Evolutionary conservation across 2,113 vertebrate species (phyloP), one percentile per base, ranked within the genome.

Genomic region (Ammospiza caudacuta): DNA sequence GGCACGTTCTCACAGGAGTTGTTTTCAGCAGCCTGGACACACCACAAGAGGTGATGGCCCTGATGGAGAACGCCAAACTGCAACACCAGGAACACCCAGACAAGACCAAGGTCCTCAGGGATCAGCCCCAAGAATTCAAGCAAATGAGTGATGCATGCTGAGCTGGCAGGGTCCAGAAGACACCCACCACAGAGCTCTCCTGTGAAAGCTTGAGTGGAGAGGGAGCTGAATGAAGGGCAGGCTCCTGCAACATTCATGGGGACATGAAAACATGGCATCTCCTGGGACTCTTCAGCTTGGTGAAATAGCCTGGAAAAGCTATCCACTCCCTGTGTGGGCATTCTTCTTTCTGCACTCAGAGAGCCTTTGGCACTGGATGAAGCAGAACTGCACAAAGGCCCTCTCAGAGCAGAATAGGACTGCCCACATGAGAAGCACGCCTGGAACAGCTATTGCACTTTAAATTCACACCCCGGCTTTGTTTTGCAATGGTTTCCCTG

Each of bases 361-460:
- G 69, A 29, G 94, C 54, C 87, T 94, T 85, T 96, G 96, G 96
- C 95, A 94, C 37, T 11, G 62, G 94, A 97, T 96, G 70, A 95
- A 97, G 96, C 89, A 87, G 81, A 96, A 91, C 91, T 66, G 87
- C 91, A 97, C 92, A 97, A 96, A 97, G 78, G 77, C 91, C 83
- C 70, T 95, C 94, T 82, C 43, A 46, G 87, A 94, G 94, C 89
- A 94, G 81, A 95, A 91, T 64, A 79, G 83, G 87, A 54, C 66
- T 95, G 94, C 74, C 95, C 93, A 91, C 95, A 97, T 75, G 89
- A 95, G 81, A 96, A 96, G 94, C 92, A 61, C 6, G 1, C 83
- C 90, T 15, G 0, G 57, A 94, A 97, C 43, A 94, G 61, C 80
- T 89, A 94, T 92, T 96, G 83, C 96, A 87, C 91, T 96, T 94